Evolutionary conservation across 2,888 invertebrate genomes (phyloP), one percentile per base, ranked within the genome.

Genomic region (Micoletzkya japonica): DNA sequence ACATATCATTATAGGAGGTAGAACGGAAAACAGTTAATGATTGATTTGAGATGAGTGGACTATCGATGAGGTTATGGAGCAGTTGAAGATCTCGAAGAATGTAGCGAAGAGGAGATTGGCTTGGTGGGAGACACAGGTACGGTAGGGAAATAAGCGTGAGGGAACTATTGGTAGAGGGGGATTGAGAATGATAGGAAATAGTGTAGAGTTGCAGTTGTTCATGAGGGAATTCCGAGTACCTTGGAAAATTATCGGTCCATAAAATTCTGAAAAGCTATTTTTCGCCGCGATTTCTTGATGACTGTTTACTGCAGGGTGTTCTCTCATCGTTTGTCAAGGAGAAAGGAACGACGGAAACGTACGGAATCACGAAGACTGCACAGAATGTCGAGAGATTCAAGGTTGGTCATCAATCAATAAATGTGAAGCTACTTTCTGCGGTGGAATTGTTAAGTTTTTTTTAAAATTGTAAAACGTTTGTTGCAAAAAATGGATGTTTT

Each of bases 1-100:
- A 14, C 10, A 10, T 10, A 44, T 14, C 10, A 44, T 14, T 14
- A 44, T 20, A 20, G 20, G 14, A 44, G 20, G 20, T 44, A 20
- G 44, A 44, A 44, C 20, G 20, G 44, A 44, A 20, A 44, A 20
- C 44, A 44, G 54, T 37, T 71, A n/a, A n/a, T n/a, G 50, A 7
- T 26, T 36, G 0, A 20, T 74, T 81, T 61, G 64, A 83, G 83
- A 82, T 60, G 61, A 63, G 17, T 81, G 79, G 77, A 68, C 71
- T n/a, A 56, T 76, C 14, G 72, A 71, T 14, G 82, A 82, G 49
- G 70, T 83, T n/a, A 20, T 56, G 20, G 72, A 73, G 17, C 50
- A 63, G 20, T 57, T 81, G 56, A 64, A 73, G 20, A 34, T 79
- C 59, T 57, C 76, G 7, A 64, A 73, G 34, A 54, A 67, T 1